A percentile compares a stretch with the other conserved stretches of the same genome.
Evolutionary conservation across 2,113 vertebrate genomes (phyloP).

Genomic region (Nycticryphes semicollaris): DNA sequence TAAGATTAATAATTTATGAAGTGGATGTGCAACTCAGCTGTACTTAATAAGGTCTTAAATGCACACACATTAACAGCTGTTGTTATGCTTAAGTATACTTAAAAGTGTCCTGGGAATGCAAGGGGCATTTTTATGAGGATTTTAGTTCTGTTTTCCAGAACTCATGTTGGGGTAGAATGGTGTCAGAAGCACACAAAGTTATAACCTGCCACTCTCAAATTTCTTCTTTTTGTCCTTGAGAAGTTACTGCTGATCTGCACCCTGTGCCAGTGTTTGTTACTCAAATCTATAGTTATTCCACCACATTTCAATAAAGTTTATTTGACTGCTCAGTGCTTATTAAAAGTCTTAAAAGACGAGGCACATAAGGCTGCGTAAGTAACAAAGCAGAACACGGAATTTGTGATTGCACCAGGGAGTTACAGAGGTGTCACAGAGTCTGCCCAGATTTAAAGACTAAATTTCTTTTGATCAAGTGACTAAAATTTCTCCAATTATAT

Average conservation of each 20-base stretch:
- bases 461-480: background rate
- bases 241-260: background rate
- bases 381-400: slow-evolving; percentile 8
- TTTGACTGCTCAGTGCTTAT: background rate
- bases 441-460: slow-evolving; percentile 3
- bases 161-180: background rate
- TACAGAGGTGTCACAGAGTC: background rate
- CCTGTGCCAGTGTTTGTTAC: background rate
- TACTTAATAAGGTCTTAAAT: background rate
- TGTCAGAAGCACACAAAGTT: background rate
- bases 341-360: background rate
- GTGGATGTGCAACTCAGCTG: background rate
- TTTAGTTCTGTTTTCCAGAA: background rate
- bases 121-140: background rate
- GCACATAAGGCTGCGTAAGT: background rate
- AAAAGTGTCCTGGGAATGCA: background rate
- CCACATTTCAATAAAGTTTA: background rate
- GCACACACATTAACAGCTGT: background rate
- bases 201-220: background rate
- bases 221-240: background rate
- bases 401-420: background rate
- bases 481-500: background rate
- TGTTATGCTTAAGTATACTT: background rate
- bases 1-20: background rate
- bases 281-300: background rate